Percentiles rank a stretch among this genome's conserved stretches.
These are phyloP conservation scores for Pangasius macronema DNA, from an alignment of 2,797 vertebrate species.

Conservation along the genomic window DNA sequence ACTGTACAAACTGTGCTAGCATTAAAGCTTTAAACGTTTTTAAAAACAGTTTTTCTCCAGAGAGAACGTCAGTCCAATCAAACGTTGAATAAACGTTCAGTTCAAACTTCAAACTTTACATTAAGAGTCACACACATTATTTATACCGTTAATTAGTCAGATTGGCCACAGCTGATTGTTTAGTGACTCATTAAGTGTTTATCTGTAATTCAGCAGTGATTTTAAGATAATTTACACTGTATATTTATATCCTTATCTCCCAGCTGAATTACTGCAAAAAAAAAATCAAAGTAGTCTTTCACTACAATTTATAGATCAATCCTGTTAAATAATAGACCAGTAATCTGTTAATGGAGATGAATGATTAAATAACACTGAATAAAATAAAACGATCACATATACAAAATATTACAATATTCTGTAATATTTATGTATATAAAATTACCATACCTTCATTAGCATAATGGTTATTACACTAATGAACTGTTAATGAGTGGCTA, in stretches of 20 bases:
- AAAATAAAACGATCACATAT: background rate
- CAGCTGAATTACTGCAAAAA: background rate
- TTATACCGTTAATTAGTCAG: background rate
- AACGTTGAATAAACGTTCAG: background rate
- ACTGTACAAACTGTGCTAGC: background rate
- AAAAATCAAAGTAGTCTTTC: background rate
- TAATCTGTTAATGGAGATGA: background rate
- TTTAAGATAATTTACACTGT: background rate
- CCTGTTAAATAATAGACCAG: background rate
- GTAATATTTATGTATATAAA: background rate
- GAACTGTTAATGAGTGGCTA: background rate
- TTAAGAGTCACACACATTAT: background rate
- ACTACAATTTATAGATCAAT: background rate
- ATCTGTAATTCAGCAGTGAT: background rate
- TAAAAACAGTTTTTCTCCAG: background rate
- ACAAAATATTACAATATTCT: background rate
- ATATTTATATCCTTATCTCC: background rate
- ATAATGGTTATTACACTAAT: background rate
- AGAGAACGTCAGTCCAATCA: background rate
- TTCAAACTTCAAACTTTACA: conserved; percentile 10
- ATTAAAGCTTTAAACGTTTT: conserved; percentile 14
- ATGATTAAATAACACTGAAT: background rate
- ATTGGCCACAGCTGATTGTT: background rate
- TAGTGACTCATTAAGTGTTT: background rate
- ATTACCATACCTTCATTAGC: too few species aligned